Evolutionary conservation across 1,140 invertebrate genomes (phyloP).

Genomic region (Aphidius gifuensis): DNA sequence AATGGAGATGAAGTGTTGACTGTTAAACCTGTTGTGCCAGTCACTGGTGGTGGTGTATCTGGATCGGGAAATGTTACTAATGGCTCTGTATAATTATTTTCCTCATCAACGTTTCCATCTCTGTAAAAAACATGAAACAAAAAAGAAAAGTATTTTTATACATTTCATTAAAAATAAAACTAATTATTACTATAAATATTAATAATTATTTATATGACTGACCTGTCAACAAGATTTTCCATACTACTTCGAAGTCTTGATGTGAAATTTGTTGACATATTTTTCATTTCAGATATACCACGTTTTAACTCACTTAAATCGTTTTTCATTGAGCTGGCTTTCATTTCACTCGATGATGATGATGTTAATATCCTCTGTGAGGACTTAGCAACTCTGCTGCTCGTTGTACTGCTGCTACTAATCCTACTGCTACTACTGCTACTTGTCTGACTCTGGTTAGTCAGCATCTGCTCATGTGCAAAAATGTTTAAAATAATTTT

Average conservation of each 20-base stretch:
- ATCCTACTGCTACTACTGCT: conserved; percentile 33
- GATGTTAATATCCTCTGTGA: conserved; percentile 49
- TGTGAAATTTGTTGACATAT: conserved; percentile 52
- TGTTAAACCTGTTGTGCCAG: conserved; percentile 37
- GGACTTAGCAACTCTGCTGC: conserved; percentile 41
- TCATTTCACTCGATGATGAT: conserved; percentile 52
- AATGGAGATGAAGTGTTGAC: conserved; percentile 43
- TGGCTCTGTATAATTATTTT: conserved; percentile 59
- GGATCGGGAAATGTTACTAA: conserved; percentile 77
- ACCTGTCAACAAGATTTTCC: conserved; percentile 53
- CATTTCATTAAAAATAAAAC: not conserved
- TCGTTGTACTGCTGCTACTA: conserved; percentile 28
- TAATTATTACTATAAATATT: not conserved
- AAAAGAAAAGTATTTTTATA: not conserved
- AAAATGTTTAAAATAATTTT: not conserved
- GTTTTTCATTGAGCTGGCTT: conserved; percentile 55
- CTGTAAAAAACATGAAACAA: conserved; percentile 27
- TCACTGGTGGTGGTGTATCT: conserved; percentile 60
- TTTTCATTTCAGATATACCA: conserved; percentile 61
- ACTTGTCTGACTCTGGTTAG: conserved; percentile 40
- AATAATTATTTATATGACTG: conserved; percentile 1
- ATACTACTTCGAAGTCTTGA: conserved; percentile 47
- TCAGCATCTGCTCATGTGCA: conserved; percentile 34
- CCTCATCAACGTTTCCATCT: conserved; percentile 43
- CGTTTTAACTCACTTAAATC: conserved; percentile 58